A percentile compares a stretch with the other conserved stretches of the same genome.
Evolutionary conservation across 2,888 invertebrate genomes (phyloP).

Genomic region (Tiliacea citrago): DNA sequence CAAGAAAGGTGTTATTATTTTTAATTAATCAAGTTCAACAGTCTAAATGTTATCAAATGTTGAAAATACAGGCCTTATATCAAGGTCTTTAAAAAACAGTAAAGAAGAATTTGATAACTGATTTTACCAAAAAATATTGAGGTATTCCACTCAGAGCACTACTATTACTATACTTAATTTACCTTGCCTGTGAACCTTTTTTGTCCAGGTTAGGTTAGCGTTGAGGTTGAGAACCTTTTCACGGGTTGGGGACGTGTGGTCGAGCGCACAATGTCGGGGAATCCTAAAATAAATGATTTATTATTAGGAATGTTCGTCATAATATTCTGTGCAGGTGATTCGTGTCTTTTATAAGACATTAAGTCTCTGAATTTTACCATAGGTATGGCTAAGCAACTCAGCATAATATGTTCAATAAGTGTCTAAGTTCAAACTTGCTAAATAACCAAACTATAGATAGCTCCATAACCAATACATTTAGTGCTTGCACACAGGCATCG

Average conservation of each 20-base stretch:
- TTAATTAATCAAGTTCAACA: neutral
- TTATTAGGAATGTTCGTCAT: neutral
- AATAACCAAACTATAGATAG: neutral
- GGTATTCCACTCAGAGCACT: no score
- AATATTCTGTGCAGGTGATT: neutral
- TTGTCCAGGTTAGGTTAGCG: neutral
- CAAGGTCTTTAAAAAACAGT: neutral
- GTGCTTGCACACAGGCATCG: conserved; percentile 7
- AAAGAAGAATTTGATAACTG: neutral
- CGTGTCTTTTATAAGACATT: neutral
- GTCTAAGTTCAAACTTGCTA: neutral
- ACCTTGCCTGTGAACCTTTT: neutral
- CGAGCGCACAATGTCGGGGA: neutral
- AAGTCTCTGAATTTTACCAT: neutral
- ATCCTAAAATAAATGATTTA: conserved; percentile 5
- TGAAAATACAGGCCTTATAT: neutral
- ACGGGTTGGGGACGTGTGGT: conserved; percentile 2
- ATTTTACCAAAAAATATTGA: no score
- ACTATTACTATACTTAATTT: no score
- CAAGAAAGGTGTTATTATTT: neutral
- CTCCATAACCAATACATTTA: conserved; percentile 19
- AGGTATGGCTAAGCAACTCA: neutral
- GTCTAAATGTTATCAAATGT: conserved; percentile 1
- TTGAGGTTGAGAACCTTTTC: conserved; percentile 12
- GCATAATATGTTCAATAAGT: conserved; percentile 3